Evolutionary conservation across 2,888 invertebrate genomes (phyloP), one percentile per base, ranked within the genome.

Genomic region (Myopa testacea): DNA sequence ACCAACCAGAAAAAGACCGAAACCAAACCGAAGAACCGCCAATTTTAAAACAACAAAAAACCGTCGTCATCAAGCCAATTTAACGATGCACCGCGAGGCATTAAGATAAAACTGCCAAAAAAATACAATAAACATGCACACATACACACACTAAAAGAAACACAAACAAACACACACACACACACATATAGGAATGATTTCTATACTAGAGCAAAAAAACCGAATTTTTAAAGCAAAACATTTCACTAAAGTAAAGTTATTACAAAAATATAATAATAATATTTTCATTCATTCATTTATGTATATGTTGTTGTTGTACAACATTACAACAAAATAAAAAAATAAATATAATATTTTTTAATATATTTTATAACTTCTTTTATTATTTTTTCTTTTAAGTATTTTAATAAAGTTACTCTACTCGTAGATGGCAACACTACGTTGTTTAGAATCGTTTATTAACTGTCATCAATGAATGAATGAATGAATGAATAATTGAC

Each of bases 61-160:
- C 16, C 37, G 37, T n/a, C 52, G 37, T 58, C 38, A 62, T 38
- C 8, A 40, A 26, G 45, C 73, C 8, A 73, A 73, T 73, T 34
- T 60, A 73, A 73, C 62, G 63, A 73, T 73, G 73, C 73, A 73
- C 73, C 60, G 62, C 60, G 26, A 62, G 37, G 40, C 19, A 40
- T 40, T 37, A 38, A 40, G 40, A 45, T 8, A 19, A 45, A n/a
- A 34, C 12, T 37, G 8, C 34, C 19, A 10, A 45, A 65, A 16
- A 50, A 45, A 14, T 12, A 19, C 34, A 14, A 71, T 34, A 38
- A n/a, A 26, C 26, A 62, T 4, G 62, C 62, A 26, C 58, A n/a
- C 58, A 19, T 58, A 26, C 26, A 26, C 26, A 26, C 26, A 26
- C 26, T 26, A 26, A 26, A 1, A 26, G 26, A 26, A 26, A 26